Conservation (phyloP, 2,797 vertebrate genomes). For the Schizopygopsis pylzovi region DNA sequence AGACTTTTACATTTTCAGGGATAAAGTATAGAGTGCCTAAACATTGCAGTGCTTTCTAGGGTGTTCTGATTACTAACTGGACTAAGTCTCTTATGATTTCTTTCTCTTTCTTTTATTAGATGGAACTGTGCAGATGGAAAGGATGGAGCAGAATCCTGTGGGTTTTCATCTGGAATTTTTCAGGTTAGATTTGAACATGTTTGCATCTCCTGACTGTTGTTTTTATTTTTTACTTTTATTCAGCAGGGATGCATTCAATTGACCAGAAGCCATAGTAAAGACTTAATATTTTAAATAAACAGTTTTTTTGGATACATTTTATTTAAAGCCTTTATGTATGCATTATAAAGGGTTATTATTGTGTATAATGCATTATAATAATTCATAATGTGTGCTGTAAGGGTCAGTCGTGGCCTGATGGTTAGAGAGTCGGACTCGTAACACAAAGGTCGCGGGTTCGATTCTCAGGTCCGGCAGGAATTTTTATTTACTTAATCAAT, state of each 20-base stretch:
- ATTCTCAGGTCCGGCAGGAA: no score
- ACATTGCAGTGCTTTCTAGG: neutral
- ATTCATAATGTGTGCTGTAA: no score
- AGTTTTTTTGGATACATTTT: no score
- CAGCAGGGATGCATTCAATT: neutral
- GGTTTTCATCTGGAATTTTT: conserved; percentile 69
- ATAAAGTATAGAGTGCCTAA: neutral
- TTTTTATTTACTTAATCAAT: no score
- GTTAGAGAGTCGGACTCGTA: no score
- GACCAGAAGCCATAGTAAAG: neutral
- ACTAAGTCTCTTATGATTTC: neutral
- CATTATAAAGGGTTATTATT: no score
- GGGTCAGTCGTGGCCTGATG: no score
- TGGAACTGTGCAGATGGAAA: conserved; percentile 48
- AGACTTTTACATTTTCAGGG: neutral
- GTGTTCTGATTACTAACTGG: neutral
- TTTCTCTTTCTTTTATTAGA: conserved; percentile 48
- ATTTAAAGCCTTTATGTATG: no score
- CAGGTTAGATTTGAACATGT: conserved; percentile 64
- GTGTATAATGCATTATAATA: no score
- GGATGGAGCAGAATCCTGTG: conserved; percentile 59
- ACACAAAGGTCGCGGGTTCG: no score
- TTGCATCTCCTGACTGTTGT: neutral
- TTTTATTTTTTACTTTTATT: neutral
- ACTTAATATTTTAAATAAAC: neutral